Conservation (phyloP, 2,113 vertebrate species). For the Meles meles region DNA sequence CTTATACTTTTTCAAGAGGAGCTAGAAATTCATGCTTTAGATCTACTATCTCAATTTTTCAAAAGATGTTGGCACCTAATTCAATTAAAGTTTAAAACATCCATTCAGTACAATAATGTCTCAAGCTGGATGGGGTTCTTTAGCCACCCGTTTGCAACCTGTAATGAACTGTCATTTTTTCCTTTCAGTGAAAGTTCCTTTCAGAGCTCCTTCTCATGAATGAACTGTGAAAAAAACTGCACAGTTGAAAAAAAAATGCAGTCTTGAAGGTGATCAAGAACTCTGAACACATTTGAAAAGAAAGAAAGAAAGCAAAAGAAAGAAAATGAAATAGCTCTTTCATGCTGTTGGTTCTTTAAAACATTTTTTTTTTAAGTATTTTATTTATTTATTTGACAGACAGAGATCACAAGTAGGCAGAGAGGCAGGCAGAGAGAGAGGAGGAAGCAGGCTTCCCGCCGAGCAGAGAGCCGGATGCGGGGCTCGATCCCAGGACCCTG, state of each 20-base stretch:
- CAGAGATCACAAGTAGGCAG: too few relatives aligned
- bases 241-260: not conserved
- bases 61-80: not conserved
- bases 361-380: too few relatives aligned
- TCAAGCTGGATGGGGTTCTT: too few relatives aligned
- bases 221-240: not conserved
- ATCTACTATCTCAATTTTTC: not conserved
- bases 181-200: not conserved
- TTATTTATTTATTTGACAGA: too few relatives aligned
- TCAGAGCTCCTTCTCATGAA: not conserved
- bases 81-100: not conserved
- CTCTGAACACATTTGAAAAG: not conserved
- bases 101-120: not conserved
- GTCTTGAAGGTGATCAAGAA: not conserved
- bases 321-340: not conserved
- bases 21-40: not conserved
- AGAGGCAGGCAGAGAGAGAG: too few relatives aligned
- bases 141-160: not conserved
- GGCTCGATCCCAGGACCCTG: too few relatives aligned
- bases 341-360: not conserved
- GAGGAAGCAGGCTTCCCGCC: too few relatives aligned
- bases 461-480: too few relatives aligned
- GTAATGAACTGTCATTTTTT: not conserved
- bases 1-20: not conserved
- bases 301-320: not conserved